Conservation (phyloP, 2,888 invertebrate genomes). For the Notodonta ziczac region DNA sequence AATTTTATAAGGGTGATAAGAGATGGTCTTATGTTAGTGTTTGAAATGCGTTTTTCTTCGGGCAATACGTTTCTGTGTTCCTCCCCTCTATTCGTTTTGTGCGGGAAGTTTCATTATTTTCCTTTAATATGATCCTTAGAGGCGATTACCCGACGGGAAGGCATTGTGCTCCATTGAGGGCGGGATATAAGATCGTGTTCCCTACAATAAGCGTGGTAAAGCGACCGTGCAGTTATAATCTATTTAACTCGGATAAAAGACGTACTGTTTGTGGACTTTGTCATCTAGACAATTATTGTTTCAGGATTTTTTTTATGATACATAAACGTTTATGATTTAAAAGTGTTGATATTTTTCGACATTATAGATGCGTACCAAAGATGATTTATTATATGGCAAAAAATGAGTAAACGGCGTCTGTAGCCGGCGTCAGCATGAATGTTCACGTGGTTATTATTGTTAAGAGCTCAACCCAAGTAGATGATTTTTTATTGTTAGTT, state of each 20-base stretch:
- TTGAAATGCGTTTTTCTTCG: conserved; percentile 37
- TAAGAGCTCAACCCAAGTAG: too few relatives aligned
- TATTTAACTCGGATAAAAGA: conserved; percentile 22
- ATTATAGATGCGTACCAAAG: too few relatives aligned
- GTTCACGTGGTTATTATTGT: too few relatives aligned
- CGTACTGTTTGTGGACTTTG: not conserved
- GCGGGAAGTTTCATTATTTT: conserved; percentile 53
- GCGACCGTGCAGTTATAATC: conserved; percentile 30
- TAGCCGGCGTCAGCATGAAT: conserved; percentile 44
- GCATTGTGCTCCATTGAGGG: conserved; percentile 51
- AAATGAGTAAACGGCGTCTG: not conserved
- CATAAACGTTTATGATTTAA: too few relatives aligned
- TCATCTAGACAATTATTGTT: not conserved
- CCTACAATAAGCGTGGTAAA: conserved; percentile 44
- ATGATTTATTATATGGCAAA: not conserved
- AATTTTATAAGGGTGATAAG: conserved; percentile 25
- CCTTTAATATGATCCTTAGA: conserved; percentile 50
- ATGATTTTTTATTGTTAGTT: too few relatives aligned
- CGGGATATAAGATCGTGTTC: conserved; percentile 48
- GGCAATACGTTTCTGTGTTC: conserved; percentile 34
- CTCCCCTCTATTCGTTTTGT: conserved; percentile 21
- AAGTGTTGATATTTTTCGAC: too few relatives aligned
- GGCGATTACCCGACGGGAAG: conserved; percentile 46
- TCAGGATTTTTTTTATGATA: conserved; percentile 9
- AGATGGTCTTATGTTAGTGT: conserved; percentile 27